phyloP scores from a whole-genome alignment of 2,113 vertebrate genomes.

The Ptychochromis oligacanthus region DNA sequence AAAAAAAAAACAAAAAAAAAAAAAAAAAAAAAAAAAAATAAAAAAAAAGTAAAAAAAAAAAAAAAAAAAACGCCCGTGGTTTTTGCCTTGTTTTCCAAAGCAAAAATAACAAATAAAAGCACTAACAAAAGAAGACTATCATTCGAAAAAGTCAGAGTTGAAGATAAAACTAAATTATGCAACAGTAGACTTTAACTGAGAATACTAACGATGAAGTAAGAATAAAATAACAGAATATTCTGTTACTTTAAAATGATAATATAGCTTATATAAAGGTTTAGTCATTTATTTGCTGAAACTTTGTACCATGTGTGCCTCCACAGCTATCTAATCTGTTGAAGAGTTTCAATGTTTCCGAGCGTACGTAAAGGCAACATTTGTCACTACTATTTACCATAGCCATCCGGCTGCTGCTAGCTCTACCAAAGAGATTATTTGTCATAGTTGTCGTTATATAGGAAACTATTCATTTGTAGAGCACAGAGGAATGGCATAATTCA shows the following conservation, averaged over 20 bases:
- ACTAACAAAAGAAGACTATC: not conserved
- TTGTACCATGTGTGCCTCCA: not conserved
- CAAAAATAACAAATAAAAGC: not conserved
- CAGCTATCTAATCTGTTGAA: not conserved
- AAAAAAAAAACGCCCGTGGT: not conserved
- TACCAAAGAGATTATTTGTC: not conserved
- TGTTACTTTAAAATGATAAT: not conserved
- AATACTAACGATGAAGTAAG: not conserved
- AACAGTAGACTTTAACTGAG: not conserved
- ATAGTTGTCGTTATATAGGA: not conserved
- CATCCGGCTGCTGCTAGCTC: not conserved
- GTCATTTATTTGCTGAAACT: not conserved
- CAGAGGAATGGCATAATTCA: not conserved
- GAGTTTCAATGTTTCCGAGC: not conserved
- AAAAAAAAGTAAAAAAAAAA: too few species aligned
- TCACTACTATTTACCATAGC: not conserved
- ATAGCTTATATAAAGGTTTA: not conserved
- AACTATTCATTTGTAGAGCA: not conserved
- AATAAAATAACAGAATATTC: not conserved
- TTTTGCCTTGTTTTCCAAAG: not conserved
- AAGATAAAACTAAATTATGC: not conserved
- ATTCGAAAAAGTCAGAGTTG: not conserved
- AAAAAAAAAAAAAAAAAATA: too few species aligned
- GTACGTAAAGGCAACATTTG: constrained; percentile 25
- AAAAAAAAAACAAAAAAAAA: too few species aligned